Percentiles rank a stretch among this genome's conserved stretches.
phyloP scores from a whole-genome alignment of 2,888 invertebrate genomes.

The Hyposoter didymator region DNA sequence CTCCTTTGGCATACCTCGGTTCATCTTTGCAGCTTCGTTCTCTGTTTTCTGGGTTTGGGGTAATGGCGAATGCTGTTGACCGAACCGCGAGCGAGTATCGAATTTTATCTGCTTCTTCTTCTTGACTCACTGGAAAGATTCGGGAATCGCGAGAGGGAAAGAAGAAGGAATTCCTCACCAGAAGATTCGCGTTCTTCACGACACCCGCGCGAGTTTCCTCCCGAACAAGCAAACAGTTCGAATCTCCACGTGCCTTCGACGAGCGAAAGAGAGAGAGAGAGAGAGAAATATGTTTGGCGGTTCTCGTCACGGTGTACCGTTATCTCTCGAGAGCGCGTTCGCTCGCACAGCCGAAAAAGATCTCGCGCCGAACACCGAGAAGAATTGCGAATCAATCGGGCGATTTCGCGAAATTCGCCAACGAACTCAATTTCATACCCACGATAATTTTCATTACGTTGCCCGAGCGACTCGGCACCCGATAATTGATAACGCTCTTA shows the following conservation, averaged over 20 bases:
- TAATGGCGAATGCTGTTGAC: conserved; percentile 23
- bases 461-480: neutral
- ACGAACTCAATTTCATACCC: conserved; percentile 27
- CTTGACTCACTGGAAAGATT: neutral
- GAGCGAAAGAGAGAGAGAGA: conserved; percentile 67
- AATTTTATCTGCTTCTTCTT: conserved; percentile 22
- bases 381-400: conserved; percentile 53
- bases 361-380: conserved; percentile 34
- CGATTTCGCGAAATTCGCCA: conserved; percentile 73
- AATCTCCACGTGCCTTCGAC: conserved; percentile 36
- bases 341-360: conserved; percentile 29
- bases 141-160: too few species aligned
- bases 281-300: conserved; percentile 74
- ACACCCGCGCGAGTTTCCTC: conserved; percentile 37
- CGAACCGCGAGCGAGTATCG: conserved; percentile 49
- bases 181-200: conserved; percentile 33
- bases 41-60: conserved; percentile 3
- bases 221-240: conserved; percentile 6
- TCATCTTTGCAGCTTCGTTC: conserved; percentile 8
- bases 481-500: conserved; percentile 21
- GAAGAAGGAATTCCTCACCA: conserved; percentile 1
- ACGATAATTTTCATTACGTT: conserved; percentile 6
- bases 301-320: conserved; percentile 77
- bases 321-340: conserved; percentile 67
- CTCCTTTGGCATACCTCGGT: neutral